Evolutionary conservation across 1,140 invertebrate genomes (phyloP).

Genomic region (Eriosoma lanigerum): DNA sequence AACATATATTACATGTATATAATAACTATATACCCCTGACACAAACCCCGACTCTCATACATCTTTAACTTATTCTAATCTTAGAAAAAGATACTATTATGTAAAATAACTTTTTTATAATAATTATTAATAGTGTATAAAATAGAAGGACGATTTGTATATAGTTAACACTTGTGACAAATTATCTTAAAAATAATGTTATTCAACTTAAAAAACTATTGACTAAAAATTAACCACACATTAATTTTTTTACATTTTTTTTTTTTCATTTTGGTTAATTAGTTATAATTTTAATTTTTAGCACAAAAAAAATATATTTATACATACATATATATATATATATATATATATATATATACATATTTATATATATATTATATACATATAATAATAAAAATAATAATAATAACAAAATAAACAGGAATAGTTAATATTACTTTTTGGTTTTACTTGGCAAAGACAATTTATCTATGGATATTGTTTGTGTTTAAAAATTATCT

Average conservation of each 20-base stretch:
- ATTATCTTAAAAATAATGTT: conserved; percentile 50
- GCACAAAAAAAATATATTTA: conserved; percentile 44
- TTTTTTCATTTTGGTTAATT: conserved; percentile 32
- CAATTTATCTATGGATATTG: conserved; percentile 46
- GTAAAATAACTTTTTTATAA: conserved; percentile 39
- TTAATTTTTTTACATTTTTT: conserved; percentile 44
- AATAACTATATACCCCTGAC: conserved; percentile 9
- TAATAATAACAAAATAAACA: conserved; percentile 43
- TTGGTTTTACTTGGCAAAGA: conserved; percentile 51
- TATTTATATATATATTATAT: no score
- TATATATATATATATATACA: conserved; percentile 31
- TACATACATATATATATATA: no score
- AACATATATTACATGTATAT: not conserved
- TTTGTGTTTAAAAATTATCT: conserved; percentile 50
- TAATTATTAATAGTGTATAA: conserved; percentile 40
- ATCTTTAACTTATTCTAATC: conserved; percentile 19
- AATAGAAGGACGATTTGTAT: conserved; percentile 50
- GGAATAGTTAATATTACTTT: conserved; percentile 46
- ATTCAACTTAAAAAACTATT: conserved; percentile 49
- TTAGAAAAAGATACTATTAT: conserved; percentile 45
- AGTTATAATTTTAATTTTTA: conserved; percentile 35
- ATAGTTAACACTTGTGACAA: conserved; percentile 45
- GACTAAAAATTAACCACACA: conserved; percentile 51
- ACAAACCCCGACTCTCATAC: conserved; percentile 26
- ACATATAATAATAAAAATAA: conserved; percentile 23